Evolutionary conservation across 2,797 vertebrate genomes (phyloP), one percentile per base, ranked within the genome.

Genomic region (Urosaurus nigricauda): DNA sequence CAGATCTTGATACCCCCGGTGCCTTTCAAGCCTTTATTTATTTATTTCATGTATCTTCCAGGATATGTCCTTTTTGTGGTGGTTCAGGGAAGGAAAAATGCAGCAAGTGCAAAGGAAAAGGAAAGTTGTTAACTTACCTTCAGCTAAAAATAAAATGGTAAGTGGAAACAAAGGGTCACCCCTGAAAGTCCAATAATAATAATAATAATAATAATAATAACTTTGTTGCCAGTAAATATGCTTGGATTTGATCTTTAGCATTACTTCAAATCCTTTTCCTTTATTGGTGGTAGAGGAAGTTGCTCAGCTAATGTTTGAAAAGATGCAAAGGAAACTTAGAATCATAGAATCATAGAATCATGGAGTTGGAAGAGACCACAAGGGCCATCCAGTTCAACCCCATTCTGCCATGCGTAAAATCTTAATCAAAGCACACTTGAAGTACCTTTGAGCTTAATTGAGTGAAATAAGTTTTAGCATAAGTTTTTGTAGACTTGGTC

Each of bases 111-210:
- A 0, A 53, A 43, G 95, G 92, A 37, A 13, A n/a, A 21, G 89
- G 95, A 43, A 12, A 90, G 85, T 80, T 96, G 51, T 77, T 90
- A 84, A 88, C 88, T 63, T 94, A 75, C 84, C 77, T 90, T 0
- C 3, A 91, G 56, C 90, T 95, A 21, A 92, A 78, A 70, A 87
- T 91, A 21, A 89, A 71, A 87, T 96, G 95, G 92, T 26, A 77
- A 47, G 40, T 77, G 29, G 65, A 68, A 32, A 68, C 29, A 32
- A 68, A 68, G 32, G 29, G 65, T 68, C 65, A 12, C 65, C 11
- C 32, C 4, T 32, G 65, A 29, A 68, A 68, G 65, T 68, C 13
- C 32, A 12, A 29, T 0, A 6, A 17, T 3, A 43, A 4, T 24
- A 40, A 35, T 74, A 12, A 29, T 0, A 6, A 17, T 3, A 43